phyloP scores from a whole-genome alignment of 2,113 vertebrate genomes.

The Pavo muticus region DNA sequence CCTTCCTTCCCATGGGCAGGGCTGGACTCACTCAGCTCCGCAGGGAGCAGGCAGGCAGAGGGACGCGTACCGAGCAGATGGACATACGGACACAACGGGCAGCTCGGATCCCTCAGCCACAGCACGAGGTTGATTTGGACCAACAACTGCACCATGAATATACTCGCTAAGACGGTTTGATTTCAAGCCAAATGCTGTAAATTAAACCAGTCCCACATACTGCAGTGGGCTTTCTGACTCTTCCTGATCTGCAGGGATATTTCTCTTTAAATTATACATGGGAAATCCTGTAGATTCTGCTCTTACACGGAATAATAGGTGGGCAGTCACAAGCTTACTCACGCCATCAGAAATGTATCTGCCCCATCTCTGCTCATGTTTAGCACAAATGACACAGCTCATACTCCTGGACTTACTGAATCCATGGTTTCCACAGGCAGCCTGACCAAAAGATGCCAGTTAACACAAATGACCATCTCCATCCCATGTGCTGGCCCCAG shows the following conservation, averaged over 20 bases:
- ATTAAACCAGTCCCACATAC: neutral
- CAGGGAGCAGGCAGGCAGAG: fast-evolving
- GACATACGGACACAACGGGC: neutral
- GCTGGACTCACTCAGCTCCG: neutral
- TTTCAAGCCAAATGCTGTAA: neutral
- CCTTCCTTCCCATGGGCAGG: slow-evolving; percentile 8
- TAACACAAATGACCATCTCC: neutral
- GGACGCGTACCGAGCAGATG: neutral
- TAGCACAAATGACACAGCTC: neutral
- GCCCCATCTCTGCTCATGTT: neutral
- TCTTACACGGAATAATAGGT: neutral
- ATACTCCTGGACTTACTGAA: neutral
- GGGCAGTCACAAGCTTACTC: neutral
- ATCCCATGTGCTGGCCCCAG: neutral
- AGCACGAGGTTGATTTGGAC: fast-evolving
- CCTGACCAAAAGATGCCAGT: neutral
- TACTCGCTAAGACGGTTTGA: fast-evolving
- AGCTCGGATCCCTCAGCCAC: neutral
- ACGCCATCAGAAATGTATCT: neutral
- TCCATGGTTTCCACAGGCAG: neutral
- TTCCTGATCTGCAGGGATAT: neutral
- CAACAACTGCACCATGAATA: neutral
- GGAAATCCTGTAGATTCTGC: neutral
- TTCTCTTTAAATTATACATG: neutral
- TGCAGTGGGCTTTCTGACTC: neutral